phyloP scores from a whole-genome alignment of 2,888 invertebrate genomes.

The Latrodectus hesperus region DNA sequence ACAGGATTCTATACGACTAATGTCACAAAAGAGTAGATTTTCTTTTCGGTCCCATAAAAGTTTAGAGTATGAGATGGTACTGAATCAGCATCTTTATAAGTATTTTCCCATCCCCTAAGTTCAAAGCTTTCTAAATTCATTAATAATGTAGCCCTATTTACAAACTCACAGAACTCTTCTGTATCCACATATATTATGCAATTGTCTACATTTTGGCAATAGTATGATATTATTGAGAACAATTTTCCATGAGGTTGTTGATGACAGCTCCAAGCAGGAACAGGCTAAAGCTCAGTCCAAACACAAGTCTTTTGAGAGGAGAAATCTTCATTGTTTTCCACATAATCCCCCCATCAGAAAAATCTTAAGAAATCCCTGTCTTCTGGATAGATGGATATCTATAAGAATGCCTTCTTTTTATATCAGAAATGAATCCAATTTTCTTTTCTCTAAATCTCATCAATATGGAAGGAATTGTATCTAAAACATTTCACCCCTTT shows the following conservation, averaged over 20 bases:
- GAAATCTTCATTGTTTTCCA: background rate
- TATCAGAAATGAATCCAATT: background rate
- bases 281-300: background rate
- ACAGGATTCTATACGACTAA: background rate
- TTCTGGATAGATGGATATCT: background rate
- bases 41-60: conserved; percentile 20
- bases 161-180: background rate
- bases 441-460: background rate
- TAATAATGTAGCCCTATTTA: background rate
- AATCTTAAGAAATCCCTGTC: background rate
- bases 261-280: conserved; percentile 10
- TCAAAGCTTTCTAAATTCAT: conserved; percentile 7
- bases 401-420: background rate
- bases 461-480: conserved; percentile 8
- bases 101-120: conserved; percentile 14
- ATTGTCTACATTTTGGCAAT: background rate
- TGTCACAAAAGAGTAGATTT: no score
- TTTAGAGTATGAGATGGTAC: conserved; percentile 14
- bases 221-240: background rate
- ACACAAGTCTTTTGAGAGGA: conserved; percentile 11
- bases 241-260: background rate
- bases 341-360: conserved; percentile 5
- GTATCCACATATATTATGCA: conserved; percentile 9
- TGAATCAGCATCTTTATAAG: conserved; percentile 9
- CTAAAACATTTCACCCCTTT: background rate